Evolutionary conservation across 2,888 invertebrate species (phyloP).

Genomic region (Nomada goodeniana): DNA sequence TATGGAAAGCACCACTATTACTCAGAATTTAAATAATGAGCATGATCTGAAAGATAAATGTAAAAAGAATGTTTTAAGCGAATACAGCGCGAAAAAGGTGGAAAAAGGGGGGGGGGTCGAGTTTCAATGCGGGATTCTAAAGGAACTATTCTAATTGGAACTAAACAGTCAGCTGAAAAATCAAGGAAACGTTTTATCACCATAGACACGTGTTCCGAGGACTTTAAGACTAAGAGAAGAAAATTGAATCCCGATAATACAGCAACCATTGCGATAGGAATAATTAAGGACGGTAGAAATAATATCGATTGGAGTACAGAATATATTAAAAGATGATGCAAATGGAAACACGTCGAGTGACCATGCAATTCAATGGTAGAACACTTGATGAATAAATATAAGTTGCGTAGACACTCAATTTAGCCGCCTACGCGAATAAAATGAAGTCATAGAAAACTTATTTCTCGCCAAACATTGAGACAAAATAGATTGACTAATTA

Average conservation of each 20-base stretch:
- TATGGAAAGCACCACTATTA: not conserved
- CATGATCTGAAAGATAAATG: not conserved
- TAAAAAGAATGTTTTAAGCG: not conserved
- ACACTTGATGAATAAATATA: slow-evolving; percentile 32
- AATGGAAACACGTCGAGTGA: not conserved
- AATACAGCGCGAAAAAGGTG: not conserved
- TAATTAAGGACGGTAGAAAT: not conserved
- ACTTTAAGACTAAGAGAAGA: slow-evolving; percentile 5
- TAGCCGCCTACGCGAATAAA: slow-evolving; percentile 5
- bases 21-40: not conserved
- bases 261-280: not conserved
- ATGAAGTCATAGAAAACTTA: not conserved
- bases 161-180: not conserved
- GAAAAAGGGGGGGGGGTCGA: not conserved
- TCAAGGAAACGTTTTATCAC: not conserved
- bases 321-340: slow-evolving; percentile 13
- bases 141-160: not conserved
- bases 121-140: not conserved
- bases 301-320: not conserved
- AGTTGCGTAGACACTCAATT: not conserved
- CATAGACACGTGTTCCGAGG: not conserved
- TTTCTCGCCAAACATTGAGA: too few species aligned
- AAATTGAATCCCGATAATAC: slow-evolving; percentile 15
- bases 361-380: not conserved
- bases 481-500: too few species aligned